phyloP scores from a whole-genome alignment of 2,113 vertebrate species.

The Rhabdornis inornatus region DNA sequence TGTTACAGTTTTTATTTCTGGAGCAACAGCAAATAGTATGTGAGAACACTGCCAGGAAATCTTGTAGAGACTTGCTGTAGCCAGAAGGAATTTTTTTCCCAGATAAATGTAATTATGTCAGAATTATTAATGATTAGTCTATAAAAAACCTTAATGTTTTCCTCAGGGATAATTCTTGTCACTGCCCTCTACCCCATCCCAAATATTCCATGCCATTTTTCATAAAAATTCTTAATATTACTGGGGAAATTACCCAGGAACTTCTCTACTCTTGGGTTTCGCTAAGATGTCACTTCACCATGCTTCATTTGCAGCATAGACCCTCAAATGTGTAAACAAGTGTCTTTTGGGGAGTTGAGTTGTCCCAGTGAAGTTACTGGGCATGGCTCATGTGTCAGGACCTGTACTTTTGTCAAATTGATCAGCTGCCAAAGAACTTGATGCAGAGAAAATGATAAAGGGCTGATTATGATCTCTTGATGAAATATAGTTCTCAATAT shows the following conservation, averaged over 20 bases:
- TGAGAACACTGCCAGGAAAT: neutral
- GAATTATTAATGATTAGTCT: neutral
- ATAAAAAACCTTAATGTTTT: neutral
- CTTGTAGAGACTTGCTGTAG: neutral
- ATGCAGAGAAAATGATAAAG: neutral
- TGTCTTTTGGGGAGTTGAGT: neutral
- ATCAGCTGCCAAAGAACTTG: neutral
- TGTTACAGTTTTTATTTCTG: slow-evolving; percentile 2
- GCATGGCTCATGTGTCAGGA: neutral
- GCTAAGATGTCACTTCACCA: neutral
- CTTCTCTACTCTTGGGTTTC: neutral
- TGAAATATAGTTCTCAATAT: neutral
- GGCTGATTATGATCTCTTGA: neutral
- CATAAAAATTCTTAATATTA: neutral
- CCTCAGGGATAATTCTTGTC: neutral
- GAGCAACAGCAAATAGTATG: neutral
- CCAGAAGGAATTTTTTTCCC: neutral
- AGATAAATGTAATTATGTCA: neutral
- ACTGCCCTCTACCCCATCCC: neutral
- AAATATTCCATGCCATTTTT: neutral
- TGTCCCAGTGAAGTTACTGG: neutral
- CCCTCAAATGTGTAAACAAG: neutral
- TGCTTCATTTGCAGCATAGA: neutral
- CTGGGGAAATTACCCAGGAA: neutral
- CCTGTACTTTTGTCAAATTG: neutral